phyloP scores from a whole-genome alignment of 2,113 vertebrate species.

The Rynchops niger region DNA sequence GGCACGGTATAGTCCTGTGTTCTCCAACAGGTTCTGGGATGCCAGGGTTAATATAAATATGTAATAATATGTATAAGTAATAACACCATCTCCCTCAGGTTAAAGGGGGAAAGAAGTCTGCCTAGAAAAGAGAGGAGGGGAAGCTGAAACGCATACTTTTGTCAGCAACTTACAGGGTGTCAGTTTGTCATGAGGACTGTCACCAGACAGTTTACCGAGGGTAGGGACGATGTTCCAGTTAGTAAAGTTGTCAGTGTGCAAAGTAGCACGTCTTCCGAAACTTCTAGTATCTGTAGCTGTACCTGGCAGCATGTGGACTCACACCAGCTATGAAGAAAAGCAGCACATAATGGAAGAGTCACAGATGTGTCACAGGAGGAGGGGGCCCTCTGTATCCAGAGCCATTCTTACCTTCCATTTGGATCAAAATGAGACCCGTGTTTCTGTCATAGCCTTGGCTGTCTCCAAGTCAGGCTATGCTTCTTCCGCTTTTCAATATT shows the following conservation, averaged over 20 bases:
- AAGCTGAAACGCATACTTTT: neutral
- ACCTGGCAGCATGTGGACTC: neutral
- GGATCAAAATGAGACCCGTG: neutral
- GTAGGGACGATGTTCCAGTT: neutral
- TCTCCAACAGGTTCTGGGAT: neutral
- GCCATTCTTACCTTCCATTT: neutral
- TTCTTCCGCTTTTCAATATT: neutral
- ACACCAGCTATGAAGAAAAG: neutral
- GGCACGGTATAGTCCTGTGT: neutral
- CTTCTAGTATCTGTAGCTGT: neutral
- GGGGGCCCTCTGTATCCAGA: neutral
- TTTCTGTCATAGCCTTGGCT: neutral
- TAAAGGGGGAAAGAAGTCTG: neutral
- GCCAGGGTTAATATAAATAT: neutral
- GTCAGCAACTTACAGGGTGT: neutral
- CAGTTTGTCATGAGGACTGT: neutral
- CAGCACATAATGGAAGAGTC: neutral
- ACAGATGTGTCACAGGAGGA: neutral
- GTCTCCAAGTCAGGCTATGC: fast-evolving
- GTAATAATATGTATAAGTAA: neutral
- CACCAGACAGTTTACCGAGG: neutral
- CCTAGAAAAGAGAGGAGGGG: neutral
- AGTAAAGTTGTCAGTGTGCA: neutral
- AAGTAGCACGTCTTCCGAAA: neutral
- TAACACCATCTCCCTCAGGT: neutral